Evolutionary conservation across 2,797 vertebrate species (phyloP).

Genomic region (Acanthiza pusilla): DNA sequence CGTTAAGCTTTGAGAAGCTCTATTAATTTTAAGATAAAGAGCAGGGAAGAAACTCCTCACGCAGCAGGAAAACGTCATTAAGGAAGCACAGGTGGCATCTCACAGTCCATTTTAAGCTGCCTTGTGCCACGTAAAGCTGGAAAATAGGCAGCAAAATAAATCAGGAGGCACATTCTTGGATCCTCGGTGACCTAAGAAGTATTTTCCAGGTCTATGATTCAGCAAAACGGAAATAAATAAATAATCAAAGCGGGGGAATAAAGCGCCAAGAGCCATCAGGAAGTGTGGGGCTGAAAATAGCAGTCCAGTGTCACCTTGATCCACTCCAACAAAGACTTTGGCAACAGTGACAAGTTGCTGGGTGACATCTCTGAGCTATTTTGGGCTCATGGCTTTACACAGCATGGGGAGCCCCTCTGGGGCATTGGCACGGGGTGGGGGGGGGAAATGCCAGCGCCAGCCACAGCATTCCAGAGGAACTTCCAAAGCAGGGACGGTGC

Average conservation of each 20-base stretch:
- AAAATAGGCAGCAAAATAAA: neutral
- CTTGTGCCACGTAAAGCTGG: neutral
- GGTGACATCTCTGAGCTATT: slow-evolving; percentile 42
- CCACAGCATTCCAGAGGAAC: neutral
- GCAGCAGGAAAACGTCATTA: neutral
- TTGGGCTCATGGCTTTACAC: neutral
- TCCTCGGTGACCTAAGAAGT: neutral
- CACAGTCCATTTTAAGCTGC: neutral
- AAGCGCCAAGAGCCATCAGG: neutral
- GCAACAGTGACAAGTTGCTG: neutral
- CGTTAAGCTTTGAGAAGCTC: neutral
- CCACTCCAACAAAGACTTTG: slow-evolving; percentile 3
- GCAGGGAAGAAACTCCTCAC: neutral
- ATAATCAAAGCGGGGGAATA: neutral
- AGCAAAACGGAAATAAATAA: slow-evolving; percentile 15
- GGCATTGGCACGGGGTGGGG: neutral
- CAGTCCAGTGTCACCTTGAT: slow-evolving; percentile 42
- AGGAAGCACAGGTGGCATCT: neutral
- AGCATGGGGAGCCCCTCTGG: neutral
- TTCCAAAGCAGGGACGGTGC: neutral
- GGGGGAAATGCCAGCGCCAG: neutral
- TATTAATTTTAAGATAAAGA: neutral
- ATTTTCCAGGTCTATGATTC: slow-evolving; percentile 17
- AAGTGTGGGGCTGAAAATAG: slow-evolving; percentile 50
- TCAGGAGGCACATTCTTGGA: neutral